A percentile compares a stretch with the other conserved stretches of the same genome.
Conservation (phyloP, 2,888 invertebrate genomes). For the Melanchra persicariae region DNA sequence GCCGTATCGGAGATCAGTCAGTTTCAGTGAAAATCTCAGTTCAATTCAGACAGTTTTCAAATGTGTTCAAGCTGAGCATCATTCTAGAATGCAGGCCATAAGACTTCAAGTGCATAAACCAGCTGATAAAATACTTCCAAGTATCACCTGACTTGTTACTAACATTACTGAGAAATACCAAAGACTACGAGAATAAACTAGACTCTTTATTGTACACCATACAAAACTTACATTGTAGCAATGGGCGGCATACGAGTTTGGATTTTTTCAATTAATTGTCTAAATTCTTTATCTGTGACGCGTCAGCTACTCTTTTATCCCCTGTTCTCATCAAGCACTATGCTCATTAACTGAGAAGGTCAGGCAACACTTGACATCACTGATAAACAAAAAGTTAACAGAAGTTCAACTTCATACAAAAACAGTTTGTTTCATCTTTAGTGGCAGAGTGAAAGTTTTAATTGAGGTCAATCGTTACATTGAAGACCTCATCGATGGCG, state of each 20-base stretch:
- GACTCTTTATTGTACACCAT: too few relatives aligned
- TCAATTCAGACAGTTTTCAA: background rate
- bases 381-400: conserved; percentile 13
- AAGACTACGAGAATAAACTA: background rate
- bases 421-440: background rate
- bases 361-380: conserved; percentile 77
- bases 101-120: background rate
- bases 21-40: background rate
- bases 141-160: conserved; percentile 6
- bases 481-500: background rate
- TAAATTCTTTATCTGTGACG: conserved; percentile 17
- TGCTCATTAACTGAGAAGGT: conserved; percentile 73
- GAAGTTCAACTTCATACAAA: conserved; percentile 39
- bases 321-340: conserved; percentile 61
- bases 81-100: background rate
- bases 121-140: conserved; percentile 15
- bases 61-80: background rate
- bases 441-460: background rate
- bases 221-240: too few relatives aligned
- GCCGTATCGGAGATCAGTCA: too few relatives aligned
- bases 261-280: background rate
- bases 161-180: conserved; percentile 1
- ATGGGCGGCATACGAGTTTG: too few relatives aligned
- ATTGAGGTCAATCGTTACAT: background rate
- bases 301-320: conserved; percentile 30